These are phyloP conservation scores for Hemibagrus wyckioides DNA, from an alignment of 2,113 vertebrate genomes.

Conservation along the genomic window DNA sequence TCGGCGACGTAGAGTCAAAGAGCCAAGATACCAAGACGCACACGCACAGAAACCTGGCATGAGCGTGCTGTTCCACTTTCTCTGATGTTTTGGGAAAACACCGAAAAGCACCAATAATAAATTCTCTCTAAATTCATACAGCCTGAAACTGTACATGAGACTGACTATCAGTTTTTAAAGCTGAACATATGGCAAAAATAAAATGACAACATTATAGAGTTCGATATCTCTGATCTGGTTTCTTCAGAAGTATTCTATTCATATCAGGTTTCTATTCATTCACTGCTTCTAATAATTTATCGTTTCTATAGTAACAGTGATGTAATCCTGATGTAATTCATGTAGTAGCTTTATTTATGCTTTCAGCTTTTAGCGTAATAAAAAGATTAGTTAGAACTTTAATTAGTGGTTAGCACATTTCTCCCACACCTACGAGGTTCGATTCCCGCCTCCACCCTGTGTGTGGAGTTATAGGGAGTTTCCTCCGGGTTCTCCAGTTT, in stretches of 20 bases:
- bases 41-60: slow-evolving; percentile 28
- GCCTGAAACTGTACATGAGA: not conserved
- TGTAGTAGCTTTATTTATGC: not conserved
- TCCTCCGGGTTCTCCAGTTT: too few relatives aligned
- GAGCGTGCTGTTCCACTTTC: slow-evolving; percentile 32
- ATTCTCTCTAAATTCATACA: not conserved
- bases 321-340: not conserved
- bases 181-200: not conserved
- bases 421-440: too few relatives aligned
- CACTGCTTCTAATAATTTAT: not conserved
- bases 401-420: too few relatives aligned
- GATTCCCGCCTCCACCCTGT: too few relatives aligned
- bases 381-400: too few relatives aligned
- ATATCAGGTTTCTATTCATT: not conserved
- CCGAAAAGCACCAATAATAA: slow-evolving; percentile 2
- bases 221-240: not conserved
- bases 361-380: not conserved
- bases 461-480: too few relatives aligned
- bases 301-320: not conserved
- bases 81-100: slow-evolving; percentile 33
- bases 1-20: slow-evolving; percentile 40
- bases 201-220: not conserved
- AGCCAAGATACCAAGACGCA: slow-evolving; percentile 35
- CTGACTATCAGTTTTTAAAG: not conserved
- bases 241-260: not conserved